Base-by-base conservation (phyloP, 2,113 vertebrate species). In the Notechis scutatus region DNA sequence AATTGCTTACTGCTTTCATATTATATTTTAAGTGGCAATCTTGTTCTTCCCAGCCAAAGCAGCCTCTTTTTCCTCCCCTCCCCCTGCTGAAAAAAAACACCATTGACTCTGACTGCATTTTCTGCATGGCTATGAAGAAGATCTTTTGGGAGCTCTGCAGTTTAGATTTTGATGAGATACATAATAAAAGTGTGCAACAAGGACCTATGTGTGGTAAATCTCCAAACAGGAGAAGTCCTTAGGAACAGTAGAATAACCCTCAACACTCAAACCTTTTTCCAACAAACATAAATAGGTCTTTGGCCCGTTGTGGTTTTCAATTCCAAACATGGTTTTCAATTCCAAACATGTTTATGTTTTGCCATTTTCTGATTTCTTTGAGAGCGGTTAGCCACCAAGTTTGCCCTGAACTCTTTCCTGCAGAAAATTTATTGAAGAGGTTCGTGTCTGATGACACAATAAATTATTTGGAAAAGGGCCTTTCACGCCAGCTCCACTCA, bases 1-100 rank as follows among this genome's bases (percentile, higher is more conserved):
- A 98, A 98, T 98, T 98, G 97, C 97, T 97, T 97, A 97, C 97
- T 97, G 97, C 96, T 97, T 98, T 96, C 97, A 95, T 97, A 97
- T 97, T 97, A 97, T 97, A 94, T 97, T 95, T 96, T 97, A 97
- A 97, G 97, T 95, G 97, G 96, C 94, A 97, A 97, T 97, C 97
- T 97, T 96, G 96, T 92, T 57, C 94, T 94, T 94, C 94, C 93
- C 96, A 93, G 91, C 34, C 81, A 54, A 34, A 87, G 26, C 64
- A 52, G 42, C n/a, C 54, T 61, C 86, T 34, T 34, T 24, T 6
- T n/a, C 85, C n/a, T 5, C 11, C 11, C 10, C 74, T 3, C 59
- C 61, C 21, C 1, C 6, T 47, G 3, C 42, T 42, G 3, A 15
- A 12, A 45, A 3, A 39, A 64, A 42, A 42, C 2, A 74, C 10